Evolutionary conservation across 2,888 invertebrate genomes (phyloP), one percentile per base, ranked within the genome.

Genomic region (Allolobophora icterica): DNA sequence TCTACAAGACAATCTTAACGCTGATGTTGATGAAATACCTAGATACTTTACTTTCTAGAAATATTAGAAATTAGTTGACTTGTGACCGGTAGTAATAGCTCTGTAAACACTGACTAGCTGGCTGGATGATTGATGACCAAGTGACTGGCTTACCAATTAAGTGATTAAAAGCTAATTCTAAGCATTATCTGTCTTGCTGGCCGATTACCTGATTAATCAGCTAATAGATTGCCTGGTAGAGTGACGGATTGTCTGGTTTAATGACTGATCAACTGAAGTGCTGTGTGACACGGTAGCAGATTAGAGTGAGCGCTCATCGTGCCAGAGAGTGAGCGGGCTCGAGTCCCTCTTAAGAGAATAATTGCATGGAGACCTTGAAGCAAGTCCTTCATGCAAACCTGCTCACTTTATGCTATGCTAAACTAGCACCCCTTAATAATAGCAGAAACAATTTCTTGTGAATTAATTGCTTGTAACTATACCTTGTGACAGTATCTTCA

Each of bases 401-500:
- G 71, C 30, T 71, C 71, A 71, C 30, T 11, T 71, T 30, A 71
- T 71, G 71, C 30, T 11, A 4, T 71, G 71, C 8, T n/a, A n/a
- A 30, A 71, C 30, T 13, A 71, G n/a, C 13, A 8, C 8, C 71
- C 30, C 71, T 71, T n/a, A 71, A n/a, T n/a, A 11, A 71, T n/a
- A 71, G n/a, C 71, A 71, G 6, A 71, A 30, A n/a, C 17, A 30
- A 71, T 71, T 52, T 52, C 3, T n/a, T 8, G 71, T n/a, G 6
- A 71, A 5, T 13, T 71, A 71, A n/a, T 71, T n/a, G 71, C 24
- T 71, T n/a, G n/a, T n/a, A 71, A n/a, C 71, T n/a, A 30, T 71
- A 71, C 71, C 71, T 71, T 71, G 71, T 71, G 71, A 71, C n/a
- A n/a, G 71, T 71, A 8, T 71, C 71, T 71, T 71, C 71, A n/a